Conservation (phyloP, 2,888 invertebrate genomes). For the Hyposoter dolosus region DNA sequence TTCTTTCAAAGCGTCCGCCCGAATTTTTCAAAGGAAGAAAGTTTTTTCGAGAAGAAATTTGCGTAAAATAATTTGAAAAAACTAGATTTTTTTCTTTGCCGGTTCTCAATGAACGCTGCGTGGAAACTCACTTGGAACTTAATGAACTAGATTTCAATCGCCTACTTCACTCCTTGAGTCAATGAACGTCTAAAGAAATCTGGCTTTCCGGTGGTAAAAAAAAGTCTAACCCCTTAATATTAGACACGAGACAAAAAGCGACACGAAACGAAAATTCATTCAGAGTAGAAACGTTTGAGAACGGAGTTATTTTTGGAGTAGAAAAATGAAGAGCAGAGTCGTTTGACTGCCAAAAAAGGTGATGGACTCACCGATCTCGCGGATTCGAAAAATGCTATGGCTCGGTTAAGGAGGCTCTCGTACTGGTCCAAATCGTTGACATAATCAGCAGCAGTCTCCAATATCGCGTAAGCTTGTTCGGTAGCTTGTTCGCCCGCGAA, state of each 20-base stretch:
- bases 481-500: conserved; percentile 90
- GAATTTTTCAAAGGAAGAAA: conserved; percentile 28
- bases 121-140: no score
- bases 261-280: no score
- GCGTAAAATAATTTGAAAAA: neutral
- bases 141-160: no score
- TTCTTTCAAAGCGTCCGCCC: conserved; percentile 15
- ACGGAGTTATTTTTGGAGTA: neutral
- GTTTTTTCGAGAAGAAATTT: conserved; percentile 37
- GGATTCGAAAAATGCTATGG: conserved; percentile 90
- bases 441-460: conserved; percentile 90
- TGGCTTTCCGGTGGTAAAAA: no score
- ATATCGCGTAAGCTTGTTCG: conserved; percentile 88
- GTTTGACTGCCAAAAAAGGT: neutral
- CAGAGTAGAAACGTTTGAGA: neutral
- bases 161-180: no score
- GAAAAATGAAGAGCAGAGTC: neutral
- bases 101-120: no score
- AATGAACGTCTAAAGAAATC: no score
- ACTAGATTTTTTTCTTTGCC: no score
- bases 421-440: conserved; percentile 90
- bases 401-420: conserved; percentile 88
- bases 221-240: no score
- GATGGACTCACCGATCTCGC: conserved; percentile 87
- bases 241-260: no score